Conservation (phyloP, 1,140 invertebrate genomes). For the Anadara kagoshimensis region DNA sequence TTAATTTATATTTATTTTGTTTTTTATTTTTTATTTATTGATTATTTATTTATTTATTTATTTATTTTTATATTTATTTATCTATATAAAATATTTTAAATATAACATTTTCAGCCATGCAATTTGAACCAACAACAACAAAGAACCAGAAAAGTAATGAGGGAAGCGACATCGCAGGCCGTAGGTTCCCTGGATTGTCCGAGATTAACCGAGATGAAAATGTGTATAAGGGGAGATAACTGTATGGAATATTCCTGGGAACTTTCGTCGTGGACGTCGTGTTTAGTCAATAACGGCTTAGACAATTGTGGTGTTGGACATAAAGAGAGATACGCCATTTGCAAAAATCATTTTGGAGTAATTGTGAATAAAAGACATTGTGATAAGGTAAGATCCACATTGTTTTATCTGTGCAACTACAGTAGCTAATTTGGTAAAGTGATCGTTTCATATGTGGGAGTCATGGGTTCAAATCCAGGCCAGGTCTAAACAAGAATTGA, state of each 20-base stretch:
- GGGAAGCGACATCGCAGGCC: neutral
- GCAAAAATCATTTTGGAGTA: slow-evolving; percentile 44
- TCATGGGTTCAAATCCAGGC: too few species aligned
- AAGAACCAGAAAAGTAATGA: slow-evolving; percentile 12
- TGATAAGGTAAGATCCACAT: slow-evolving; percentile 50
- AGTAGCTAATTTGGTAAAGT: too few species aligned
- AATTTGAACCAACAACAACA: slow-evolving; percentile 37
- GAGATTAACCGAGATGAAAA: slow-evolving; percentile 33
- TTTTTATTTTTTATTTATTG: too few species aligned
- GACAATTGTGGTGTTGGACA: slow-evolving; percentile 61
- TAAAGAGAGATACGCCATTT: slow-evolving; percentile 59
- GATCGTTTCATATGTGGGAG: too few species aligned
- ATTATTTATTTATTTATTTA: too few species aligned
- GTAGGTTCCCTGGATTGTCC: slow-evolving; percentile 33
- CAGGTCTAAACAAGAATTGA: too few species aligned
- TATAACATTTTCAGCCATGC: slow-evolving; percentile 51
- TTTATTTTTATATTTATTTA: too few species aligned
- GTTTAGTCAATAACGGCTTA: slow-evolving; percentile 58
- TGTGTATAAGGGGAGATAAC: slow-evolving; percentile 59
- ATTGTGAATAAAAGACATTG: slow-evolving; percentile 51
- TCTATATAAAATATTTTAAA: too few species aligned
- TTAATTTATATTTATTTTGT: too few species aligned
- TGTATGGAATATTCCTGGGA: slow-evolving; percentile 65
- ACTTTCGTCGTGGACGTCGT: slow-evolving; percentile 61
- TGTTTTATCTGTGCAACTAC: neutral